Evolutionary conservation across 2,113 vertebrate genomes (phyloP), one percentile per base, ranked within the genome.

Genomic region (Oncorhynchus kisutch): DNA sequence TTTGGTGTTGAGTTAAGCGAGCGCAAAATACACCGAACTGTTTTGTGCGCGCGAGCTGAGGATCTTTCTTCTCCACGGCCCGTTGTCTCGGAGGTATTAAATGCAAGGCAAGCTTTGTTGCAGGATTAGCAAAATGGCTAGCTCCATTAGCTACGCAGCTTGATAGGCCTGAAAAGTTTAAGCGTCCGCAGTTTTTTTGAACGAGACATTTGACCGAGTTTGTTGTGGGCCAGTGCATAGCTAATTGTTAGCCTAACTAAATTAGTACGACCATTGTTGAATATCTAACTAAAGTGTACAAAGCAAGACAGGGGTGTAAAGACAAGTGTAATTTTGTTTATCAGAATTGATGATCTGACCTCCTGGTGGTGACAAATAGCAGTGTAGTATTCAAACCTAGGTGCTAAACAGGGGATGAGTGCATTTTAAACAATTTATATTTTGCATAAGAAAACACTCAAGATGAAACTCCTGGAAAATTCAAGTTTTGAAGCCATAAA

Each of bases 401-500:
- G 18, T 8, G 5, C 59, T 24, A 22, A 22, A 62, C 12, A 60
- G 7, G 59, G 13, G 7, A 22, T 62, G n/a, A 22, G 59, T 62
- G n/a, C 5, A 22, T 5, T 22, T 22, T 62, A 11, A 62, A 62
- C n/a, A 2, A 62, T n/a, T 24, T 16, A 22, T 62, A 62, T n/a
- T n/a, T 62, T 62, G n/a, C 59, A 5, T 11, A 62, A 62, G 2
- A 22, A 62, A 22, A 22, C 3, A 62, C n/a, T 54, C 31, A 59
- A 74, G 6, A 89, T 89, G 88, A 88, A 90, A 78, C 86, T 90
- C 22, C 67, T 90, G 70, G 87, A 87, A 71, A 90, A 86, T 70
- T 86, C 87, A 8, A 83, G 84, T 75, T 90, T 90, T 80, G 87
- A 89, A 67, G 88, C 88, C 29, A 85, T 90, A 45, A 89, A 90